Evolutionary conservation across 2,888 invertebrate genomes (phyloP).

Genomic region (Orthosia gracilis): DNA sequence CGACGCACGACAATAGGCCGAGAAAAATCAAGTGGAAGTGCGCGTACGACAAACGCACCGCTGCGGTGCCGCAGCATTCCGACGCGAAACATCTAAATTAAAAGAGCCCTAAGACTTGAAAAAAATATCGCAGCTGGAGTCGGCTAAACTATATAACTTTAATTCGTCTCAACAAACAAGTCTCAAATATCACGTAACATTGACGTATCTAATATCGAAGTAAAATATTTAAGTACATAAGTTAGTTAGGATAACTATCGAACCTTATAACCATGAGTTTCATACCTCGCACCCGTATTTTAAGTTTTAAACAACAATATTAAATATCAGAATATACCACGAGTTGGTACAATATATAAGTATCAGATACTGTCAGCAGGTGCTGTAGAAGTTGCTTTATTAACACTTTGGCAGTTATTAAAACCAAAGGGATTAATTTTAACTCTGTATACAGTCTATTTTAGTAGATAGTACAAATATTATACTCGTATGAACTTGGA

Average conservation of each 20-base stretch:
- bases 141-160: neutral
- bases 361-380: neutral
- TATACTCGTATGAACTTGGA: neutral
- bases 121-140: neutral
- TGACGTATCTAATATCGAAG: neutral
- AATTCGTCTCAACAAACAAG: neutral
- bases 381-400: neutral
- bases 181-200: neutral
- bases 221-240: neutral
- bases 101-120: neutral
- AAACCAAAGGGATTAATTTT: neutral
- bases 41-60: too few species aligned
- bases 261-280: neutral
- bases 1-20: too few species aligned
- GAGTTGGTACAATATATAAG: neutral
- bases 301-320: slow-evolving; percentile 17
- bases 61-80: too few species aligned
- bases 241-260: neutral
- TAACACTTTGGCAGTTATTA: neutral
- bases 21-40: too few species aligned
- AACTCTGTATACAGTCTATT: neutral
- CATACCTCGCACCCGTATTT: neutral
- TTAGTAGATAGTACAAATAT: neutral
- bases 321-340: neutral
- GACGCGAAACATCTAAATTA: too few species aligned